These are phyloP conservation scores for Ptychodera flava DNA, from an alignment of 35 echinoderm and acorn worm genomes.

Conservation along the genomic window DNA sequence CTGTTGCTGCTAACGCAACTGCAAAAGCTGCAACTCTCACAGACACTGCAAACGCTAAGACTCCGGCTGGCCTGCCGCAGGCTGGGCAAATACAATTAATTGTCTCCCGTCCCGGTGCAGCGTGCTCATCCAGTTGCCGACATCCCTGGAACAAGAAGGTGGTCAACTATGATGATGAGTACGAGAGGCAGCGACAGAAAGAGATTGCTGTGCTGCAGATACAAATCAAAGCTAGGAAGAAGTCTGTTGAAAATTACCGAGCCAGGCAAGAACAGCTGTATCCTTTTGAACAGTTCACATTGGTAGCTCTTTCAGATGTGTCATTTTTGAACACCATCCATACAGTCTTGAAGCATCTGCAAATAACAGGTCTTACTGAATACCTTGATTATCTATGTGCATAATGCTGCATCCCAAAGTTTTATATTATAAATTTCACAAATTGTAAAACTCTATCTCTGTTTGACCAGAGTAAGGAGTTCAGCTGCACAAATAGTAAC, in stretches of 20 bases:
- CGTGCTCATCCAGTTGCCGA: neutral
- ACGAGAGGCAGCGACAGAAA: constrained; percentile 41
- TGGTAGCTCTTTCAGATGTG: too few species aligned
- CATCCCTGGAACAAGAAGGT: neutral
- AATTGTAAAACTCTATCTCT: too few species aligned
- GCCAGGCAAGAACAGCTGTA: constrained; percentile 88
- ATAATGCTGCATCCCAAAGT: too few species aligned
- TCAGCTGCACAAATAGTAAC: too few species aligned
- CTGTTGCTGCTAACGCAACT: neutral
- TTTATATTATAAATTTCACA: too few species aligned
- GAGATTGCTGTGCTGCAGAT: constrained; percentile 80
- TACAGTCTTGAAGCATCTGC: too few species aligned
- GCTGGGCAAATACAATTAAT: too few species aligned
- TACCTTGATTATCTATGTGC: too few species aligned
- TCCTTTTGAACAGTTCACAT: constrained; percentile 78
- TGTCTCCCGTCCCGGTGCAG: neutral
- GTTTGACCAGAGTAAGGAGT: too few species aligned
- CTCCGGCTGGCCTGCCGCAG: neutral
- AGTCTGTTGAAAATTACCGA: constrained; percentile 77
- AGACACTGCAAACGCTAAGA: neutral
- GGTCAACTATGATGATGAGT: constrained; percentile 19
- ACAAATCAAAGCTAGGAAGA: constrained; percentile 68
- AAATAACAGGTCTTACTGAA: too few species aligned
- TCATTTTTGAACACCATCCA: too few species aligned
- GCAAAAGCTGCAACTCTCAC: neutral